Percentiles rank a stretch among this genome's conserved stretches.
phyloP scores from a whole-genome alignment of 2,113 vertebrate species.

The Hypocryptadius cinnamomeus region DNA sequence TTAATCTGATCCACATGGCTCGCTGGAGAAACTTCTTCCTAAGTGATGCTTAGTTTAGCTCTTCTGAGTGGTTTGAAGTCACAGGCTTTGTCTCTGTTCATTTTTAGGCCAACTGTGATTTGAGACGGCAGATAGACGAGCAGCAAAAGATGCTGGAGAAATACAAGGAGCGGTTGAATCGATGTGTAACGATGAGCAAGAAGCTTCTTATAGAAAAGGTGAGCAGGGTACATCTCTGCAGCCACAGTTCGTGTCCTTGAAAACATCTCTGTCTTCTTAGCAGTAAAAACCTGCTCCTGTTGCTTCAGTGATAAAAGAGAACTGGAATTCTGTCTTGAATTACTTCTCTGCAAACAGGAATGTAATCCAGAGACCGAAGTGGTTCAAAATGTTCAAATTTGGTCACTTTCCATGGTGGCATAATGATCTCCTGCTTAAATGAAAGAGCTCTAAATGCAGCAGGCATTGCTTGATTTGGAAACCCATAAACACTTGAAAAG shows the following conservation, averaged over 20 bases:
- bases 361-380: background rate
- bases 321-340: background rate
- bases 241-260: background rate
- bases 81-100: background rate
- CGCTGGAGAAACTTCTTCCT: background rate
- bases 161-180: constrained; percentile 97
- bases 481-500: background rate
- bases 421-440: background rate
- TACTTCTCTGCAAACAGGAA: background rate
- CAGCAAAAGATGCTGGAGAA: constrained; percentile 98
- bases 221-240: background rate
- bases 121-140: constrained; percentile 95
- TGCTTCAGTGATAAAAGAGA: background rate
- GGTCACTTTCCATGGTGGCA: background rate
- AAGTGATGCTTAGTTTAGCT: background rate
- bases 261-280: background rate
- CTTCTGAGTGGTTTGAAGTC: background rate
- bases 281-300: background rate
- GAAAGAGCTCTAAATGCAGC: background rate
- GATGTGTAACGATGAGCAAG: constrained; percentile 99
- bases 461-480: background rate
- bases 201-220: constrained; percentile 99
- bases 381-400: background rate
- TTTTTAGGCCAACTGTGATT: constrained; percentile 90
- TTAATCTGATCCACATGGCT: background rate